phyloP scores from a whole-genome alignment of 2,888 invertebrate genomes.

The Argynnis bischoffii region DNA sequence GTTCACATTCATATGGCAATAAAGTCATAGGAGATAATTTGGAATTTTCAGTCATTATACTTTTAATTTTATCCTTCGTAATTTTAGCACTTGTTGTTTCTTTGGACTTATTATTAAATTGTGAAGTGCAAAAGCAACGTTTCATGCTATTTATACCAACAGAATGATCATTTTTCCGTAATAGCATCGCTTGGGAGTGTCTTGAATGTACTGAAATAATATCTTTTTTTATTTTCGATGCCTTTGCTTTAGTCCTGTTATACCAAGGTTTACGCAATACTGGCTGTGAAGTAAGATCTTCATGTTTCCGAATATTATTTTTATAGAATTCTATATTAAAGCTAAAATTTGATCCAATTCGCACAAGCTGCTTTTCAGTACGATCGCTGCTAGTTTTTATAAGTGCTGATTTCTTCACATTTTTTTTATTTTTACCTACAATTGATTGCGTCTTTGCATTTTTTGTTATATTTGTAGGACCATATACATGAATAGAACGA shows the following conservation, averaged over 20 bases:
- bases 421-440: background rate
- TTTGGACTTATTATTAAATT: conserved; percentile 16
- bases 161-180: conserved; percentile 17
- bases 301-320: conserved; percentile 13
- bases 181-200: conserved; percentile 11
- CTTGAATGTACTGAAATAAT: background rate
- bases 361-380: conserved; percentile 33
- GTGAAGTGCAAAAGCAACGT: conserved; percentile 33
- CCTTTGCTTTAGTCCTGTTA: background rate
- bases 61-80: conserved; percentile 25
- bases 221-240: background rate
- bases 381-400: conserved; percentile 11
- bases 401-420: conserved; percentile 13
- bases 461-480: background rate
- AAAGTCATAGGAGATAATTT: conserved; percentile 25
- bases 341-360: conserved; percentile 43
- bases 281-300: background rate
- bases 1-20: conserved; percentile 53
- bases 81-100: conserved; percentile 26
- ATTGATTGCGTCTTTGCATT: conserved; percentile 8
- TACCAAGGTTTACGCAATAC: background rate
- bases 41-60: conserved; percentile 34
- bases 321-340: conserved; percentile 44
- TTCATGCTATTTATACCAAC: conserved; percentile 26
- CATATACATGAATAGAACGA: conserved; percentile 4